Percentiles rank a stretch among this genome's conserved stretches.
These are phyloP conservation scores for Heliothis virescens DNA, from an alignment of 1,140 invertebrate species.

Conservation along the genomic window DNA sequence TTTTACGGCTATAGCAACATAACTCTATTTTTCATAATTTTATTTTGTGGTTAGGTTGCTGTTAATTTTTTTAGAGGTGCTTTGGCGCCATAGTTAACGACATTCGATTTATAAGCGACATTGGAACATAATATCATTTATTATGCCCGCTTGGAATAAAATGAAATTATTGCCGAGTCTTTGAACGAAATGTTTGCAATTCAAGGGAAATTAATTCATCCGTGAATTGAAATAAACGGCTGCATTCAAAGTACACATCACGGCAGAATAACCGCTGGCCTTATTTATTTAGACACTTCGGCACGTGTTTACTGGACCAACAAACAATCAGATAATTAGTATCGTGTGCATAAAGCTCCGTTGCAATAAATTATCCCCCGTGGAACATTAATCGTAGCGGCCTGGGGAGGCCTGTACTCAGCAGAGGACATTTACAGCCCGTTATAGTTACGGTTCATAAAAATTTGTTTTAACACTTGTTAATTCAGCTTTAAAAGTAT, in stretches of 20 bases:
- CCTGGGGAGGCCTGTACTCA: background rate
- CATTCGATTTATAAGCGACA: background rate
- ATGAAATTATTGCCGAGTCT: background rate
- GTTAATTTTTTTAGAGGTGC: slow-evolving; percentile 3
- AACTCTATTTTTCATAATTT: slow-evolving; percentile 35
- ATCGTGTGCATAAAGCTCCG: slow-evolving; percentile 6
- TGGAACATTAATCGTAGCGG: slow-evolving; percentile 19
- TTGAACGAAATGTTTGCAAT: background rate
- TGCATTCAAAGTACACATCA: slow-evolving; percentile 9
- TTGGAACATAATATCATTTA: background rate
- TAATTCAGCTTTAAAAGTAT: background rate
- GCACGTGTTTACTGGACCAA: slow-evolving; percentile 5
- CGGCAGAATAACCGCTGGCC: background rate
- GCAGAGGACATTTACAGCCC: background rate
- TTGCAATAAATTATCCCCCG: slow-evolving; percentile 14
- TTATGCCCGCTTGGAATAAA: background rate
- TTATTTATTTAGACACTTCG: slow-evolving; percentile 11
- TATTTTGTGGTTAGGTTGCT: background rate
- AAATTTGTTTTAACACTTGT: slow-evolving; percentile 9
- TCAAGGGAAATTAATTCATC: slow-evolving; percentile 7
- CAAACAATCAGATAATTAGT: slow-evolving; percentile 34
- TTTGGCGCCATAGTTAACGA: background rate
- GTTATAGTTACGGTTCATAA: background rate
- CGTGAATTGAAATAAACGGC: slow-evolving; percentile 15
- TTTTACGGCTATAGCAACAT: slow-evolving; percentile 25